Percentiles rank a stretch among this genome's conserved stretches.
Evolutionary conservation across 2,888 invertebrate genomes (phyloP).

Genomic region (Dromius quadrimaculatus): DNA sequence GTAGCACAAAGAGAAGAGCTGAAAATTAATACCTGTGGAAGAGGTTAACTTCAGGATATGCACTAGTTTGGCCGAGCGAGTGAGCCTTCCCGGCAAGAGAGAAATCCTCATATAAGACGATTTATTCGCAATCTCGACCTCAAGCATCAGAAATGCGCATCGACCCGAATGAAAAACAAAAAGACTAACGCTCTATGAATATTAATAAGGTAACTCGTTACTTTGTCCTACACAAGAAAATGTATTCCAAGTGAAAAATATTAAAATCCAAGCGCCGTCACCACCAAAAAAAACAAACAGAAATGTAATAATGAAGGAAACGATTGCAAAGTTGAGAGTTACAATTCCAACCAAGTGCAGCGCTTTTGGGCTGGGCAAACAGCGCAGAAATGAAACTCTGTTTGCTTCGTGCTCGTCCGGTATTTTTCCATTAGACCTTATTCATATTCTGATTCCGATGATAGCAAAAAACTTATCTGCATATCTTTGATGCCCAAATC

Average conservation of each 20-base stretch:
- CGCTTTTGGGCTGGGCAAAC: slow-evolving; percentile 25
- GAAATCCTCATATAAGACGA: slow-evolving; percentile 52
- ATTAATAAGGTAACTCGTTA: slow-evolving; percentile 50
- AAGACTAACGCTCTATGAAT: slow-evolving; percentile 51
- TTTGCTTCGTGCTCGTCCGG: neutral
- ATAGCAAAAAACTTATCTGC: slow-evolving; percentile 22
- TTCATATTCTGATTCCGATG: slow-evolving; percentile 17
- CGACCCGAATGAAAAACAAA: slow-evolving; percentile 52
- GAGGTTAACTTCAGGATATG: slow-evolving; percentile 25
- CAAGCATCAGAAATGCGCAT: slow-evolving; percentile 52
- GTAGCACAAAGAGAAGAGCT: slow-evolving; percentile 15
- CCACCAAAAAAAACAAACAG: slow-evolving; percentile 24
- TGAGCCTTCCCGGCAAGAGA: slow-evolving; percentile 37
- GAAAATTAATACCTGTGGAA: slow-evolving; percentile 42
- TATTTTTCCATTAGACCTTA: slow-evolving; percentile 22
- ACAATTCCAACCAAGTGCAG: slow-evolving; percentile 5
- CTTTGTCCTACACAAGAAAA: slow-evolving; percentile 41
- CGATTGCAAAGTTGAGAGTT: slow-evolving; percentile 10
- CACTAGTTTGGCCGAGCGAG: slow-evolving; percentile 18
- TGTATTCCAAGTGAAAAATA: slow-evolving; percentile 50
- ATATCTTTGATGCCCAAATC: slow-evolving; percentile 20
- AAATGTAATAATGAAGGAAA: slow-evolving; percentile 45
- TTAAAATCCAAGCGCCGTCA: slow-evolving; percentile 43
- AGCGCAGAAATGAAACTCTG: slow-evolving; percentile 26
- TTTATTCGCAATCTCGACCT: slow-evolving; percentile 52